Evolutionary conservation across 2,888 invertebrate species (phyloP), one percentile per base, ranked within the genome.

Genomic region (Agriopis aurantiaria): DNA sequence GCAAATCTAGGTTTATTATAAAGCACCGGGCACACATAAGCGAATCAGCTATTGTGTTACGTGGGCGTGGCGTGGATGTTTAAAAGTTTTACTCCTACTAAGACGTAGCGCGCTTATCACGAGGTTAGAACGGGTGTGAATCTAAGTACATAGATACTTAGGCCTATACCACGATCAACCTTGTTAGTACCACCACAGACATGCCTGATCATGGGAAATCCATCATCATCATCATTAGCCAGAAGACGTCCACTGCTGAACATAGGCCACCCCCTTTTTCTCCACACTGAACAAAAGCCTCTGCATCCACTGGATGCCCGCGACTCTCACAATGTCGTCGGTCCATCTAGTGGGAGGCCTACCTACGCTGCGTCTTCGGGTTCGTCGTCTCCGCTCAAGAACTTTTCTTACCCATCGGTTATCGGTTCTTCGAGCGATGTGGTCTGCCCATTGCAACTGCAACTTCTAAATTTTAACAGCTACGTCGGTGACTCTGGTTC

Each of bases 1-100:
- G 83, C 79, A 79, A 78, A 75, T 76, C 79, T 78, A 64, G 63
- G 78, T 79, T 80, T 82, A 65, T 68, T 69, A 62, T 60, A 61
- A 59, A 55, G 45, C 4, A 23, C 8, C 17, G 53, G 60, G 41
- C 55, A 62, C 14, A 68, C 57, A 40, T 48, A 59, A 40, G 40
- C 53, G 46, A 48, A 40, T 55, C n/a, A 3, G 1, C 23, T 2
- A 33, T n/a, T 3, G 3, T 14, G 10, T 23, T 33, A 46, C 11
- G 17, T 23, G 33, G 23, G 45, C 3, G 58, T 43, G 23, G 17
- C 46, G 12, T 45, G 40, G 8, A 11, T 7, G 14, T 57, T 45
- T 33, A 57, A 10, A 11, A 10, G n/a, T 7, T 12, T 14, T 5
- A 33, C 33, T 1, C 33, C 33, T 33, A 33, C 33, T 33, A 33